Evolutionary conservation across 2,888 invertebrate species (phyloP), one percentile per base, ranked within the genome.

Genomic region (Nymphalis polychloros): DNA sequence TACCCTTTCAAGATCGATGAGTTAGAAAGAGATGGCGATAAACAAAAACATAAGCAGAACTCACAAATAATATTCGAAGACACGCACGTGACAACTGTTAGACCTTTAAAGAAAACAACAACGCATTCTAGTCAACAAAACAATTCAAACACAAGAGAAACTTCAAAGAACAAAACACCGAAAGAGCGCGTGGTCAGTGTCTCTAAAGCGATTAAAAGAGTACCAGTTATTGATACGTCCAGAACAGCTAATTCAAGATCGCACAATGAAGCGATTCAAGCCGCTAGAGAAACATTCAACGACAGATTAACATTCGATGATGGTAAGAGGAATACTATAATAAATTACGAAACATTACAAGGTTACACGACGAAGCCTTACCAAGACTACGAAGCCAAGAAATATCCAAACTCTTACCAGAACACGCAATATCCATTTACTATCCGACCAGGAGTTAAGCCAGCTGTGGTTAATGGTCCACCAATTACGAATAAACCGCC

Each of bases 401-500:
- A 77, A 20, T 75, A 79, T 13, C 69, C 63, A 63, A 82, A 74
- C 62, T 82, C 78, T 5, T 75, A 79, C 13, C 69, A 63, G 61
- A 82, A 74, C 62, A 82, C 78, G 5, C 74, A 75, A 23, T 81
- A 68, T 64, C 82, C 87, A 0, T 70, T 82, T 0, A 70, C 77
- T 0, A 77, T 81, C 10, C 76, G 82, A 0, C 87, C 89, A 0
- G 89, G 88, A 0, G 88, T 91, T 0, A 86, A 75, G 70, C 89
- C 90, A 0, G 81, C 82, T 0, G 72, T 78, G 0, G 82, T 84
- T 0, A 82, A 87, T 31, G 79, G 81, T 23, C 88, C 88, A 0
- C 88, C 91, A 0, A 90, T 90, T 0, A 92, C 92, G 0, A 92
- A 92, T 47, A 76, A 61, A 23, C 79, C 88, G 0, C 72, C 79